Base-by-base conservation (phyloP, 2,113 vertebrate species). In the Alethe castanea region DNA sequence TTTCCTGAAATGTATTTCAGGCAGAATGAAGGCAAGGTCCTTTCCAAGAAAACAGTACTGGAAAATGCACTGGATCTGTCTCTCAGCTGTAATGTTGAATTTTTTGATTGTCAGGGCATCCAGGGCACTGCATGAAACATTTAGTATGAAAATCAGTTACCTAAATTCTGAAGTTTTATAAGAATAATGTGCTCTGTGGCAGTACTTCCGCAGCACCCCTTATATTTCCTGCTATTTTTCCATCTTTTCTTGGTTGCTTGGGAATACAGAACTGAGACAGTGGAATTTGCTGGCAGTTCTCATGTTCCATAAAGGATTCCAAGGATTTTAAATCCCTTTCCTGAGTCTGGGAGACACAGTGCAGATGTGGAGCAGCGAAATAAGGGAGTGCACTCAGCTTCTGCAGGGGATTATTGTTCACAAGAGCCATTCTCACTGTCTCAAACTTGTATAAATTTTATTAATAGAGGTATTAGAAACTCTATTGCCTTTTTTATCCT, bases 271-370 rank as follows among this genome's bases (percentile, higher is more conserved):
- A 45, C 26, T 6, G 78, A 84, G 28, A 9, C 3, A 1, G 20
- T 35, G 59, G 42, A 56, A 76, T 85, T 76, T 76, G 18, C 57
- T 69, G 83, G 65, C 40, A 48, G 66, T 50, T 83, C 53, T 71
- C 44, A 40, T 1, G 0, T 64, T 81, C 65, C 73, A 15, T 67
- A 76, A 91, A 14, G 69, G 61, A 52, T 77, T 90, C 77, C 52
- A 36, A 52, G n/a, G 59, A 50, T 82, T 91, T 94, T 19, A 57
- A 71, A 42, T 87, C 29, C 22, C 23, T 67, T 95, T 82, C 23
- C n/a, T 48, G 29, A 73, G 53, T 28, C 48, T 1, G 2, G 52
- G 70, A 71, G 78, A 22, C 61, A 56, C 52, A 44, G 56, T 28
- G 42, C 54, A 40, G 62, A 31, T n/a, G 47, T 23, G 66, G 78